Conservation (phyloP, 1,140 invertebrate species). For the Dinoponera quadriceps region DNA sequence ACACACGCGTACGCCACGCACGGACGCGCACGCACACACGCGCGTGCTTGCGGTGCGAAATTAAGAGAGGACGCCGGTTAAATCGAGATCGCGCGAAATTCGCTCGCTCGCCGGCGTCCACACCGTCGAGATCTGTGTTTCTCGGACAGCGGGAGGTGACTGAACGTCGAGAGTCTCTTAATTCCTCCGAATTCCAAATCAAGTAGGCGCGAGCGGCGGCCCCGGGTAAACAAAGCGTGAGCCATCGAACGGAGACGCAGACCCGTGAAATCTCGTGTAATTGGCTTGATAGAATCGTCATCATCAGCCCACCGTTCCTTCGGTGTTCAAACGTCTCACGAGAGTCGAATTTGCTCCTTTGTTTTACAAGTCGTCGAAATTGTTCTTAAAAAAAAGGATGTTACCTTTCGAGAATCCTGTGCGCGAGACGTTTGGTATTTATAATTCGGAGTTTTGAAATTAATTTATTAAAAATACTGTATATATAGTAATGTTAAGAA, state of each 20-base stretch:
- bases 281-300: conserved; percentile 43
- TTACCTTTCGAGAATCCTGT: too few species aligned
- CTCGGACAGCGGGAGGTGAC: neutral
- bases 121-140: neutral
- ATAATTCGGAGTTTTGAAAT: too few species aligned
- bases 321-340: conserved; percentile 37
- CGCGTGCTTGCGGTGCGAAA: conserved; percentile 27
- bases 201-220: conserved; percentile 22
- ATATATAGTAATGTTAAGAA: too few species aligned
- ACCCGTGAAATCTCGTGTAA: conserved; percentile 54
- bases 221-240: conserved; percentile 26
- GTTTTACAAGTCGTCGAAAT: conserved; percentile 21
- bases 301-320: conserved; percentile 30
- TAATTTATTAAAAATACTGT: too few species aligned
- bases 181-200: conserved; percentile 69
- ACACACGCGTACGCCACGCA: conserved; percentile 53
- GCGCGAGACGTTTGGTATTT: too few species aligned
- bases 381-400: too few species aligned
- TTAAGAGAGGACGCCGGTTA: conserved; percentile 26
- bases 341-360: conserved; percentile 1
- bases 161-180: conserved; percentile 32
- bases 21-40: too few species aligned
- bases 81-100: conserved; percentile 37
- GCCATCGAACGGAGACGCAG: neutral
- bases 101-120: neutral